phyloP scores from a whole-genome alignment of 2,888 invertebrate genomes.

The Rhopalosiphum nymphaeae region DNA sequence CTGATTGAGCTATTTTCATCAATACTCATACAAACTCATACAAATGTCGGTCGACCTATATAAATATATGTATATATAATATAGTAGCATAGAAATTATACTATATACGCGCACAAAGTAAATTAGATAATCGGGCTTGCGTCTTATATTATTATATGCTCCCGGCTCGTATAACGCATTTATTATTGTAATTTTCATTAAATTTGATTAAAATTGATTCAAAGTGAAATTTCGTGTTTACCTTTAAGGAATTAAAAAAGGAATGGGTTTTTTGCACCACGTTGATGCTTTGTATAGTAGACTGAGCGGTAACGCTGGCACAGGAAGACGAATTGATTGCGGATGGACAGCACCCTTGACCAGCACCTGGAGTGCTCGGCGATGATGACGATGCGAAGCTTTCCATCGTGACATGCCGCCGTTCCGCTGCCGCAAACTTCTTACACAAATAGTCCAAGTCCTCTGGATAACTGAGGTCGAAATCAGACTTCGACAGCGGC shows the following conservation, averaged over 20 bases:
- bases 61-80: too few relatives aligned
- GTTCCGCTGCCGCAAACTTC: constrained; percentile 48
- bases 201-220: not conserved
- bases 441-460: constrained; percentile 51
- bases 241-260: constrained; percentile 85
- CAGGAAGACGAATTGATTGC: constrained; percentile 60
- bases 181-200: too few relatives aligned
- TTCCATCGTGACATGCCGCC: constrained; percentile 48
- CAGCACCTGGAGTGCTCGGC: constrained; percentile 56
- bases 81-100: too few relatives aligned
- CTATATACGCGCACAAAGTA: too few relatives aligned
- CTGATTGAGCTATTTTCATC: too few relatives aligned
- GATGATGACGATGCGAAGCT: constrained; percentile 59
- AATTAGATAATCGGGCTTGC: too few relatives aligned
- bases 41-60: too few relatives aligned
- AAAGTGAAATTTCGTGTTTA: constrained; percentile 69
- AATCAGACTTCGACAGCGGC: constrained; percentile 67
- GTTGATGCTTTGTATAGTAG: constrained; percentile 73
- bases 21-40: too few relatives aligned
- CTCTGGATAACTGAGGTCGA: constrained; percentile 57
- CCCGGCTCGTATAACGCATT: too few relatives aligned
- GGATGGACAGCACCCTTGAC: constrained; percentile 59
- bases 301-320: constrained; percentile 70
- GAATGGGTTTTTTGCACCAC: constrained; percentile 86
- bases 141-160: too few relatives aligned